Conservation (phyloP, 2,797 vertebrate genomes). For the Cetoscarus ocellatus region DNA sequence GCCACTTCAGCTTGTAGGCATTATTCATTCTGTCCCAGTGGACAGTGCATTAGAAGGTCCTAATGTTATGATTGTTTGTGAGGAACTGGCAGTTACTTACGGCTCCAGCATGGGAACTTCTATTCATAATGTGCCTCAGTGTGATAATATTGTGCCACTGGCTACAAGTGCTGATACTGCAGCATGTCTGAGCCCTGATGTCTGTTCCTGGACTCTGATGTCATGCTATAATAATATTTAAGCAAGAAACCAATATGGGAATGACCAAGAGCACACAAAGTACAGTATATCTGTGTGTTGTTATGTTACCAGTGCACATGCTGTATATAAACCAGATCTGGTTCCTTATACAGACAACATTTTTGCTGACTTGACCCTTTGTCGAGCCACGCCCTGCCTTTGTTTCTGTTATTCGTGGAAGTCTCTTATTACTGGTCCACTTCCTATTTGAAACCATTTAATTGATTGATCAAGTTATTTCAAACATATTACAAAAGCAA, state of each 20-base stretch:
- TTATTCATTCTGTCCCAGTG: conserved; percentile 12
- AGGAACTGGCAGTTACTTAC: conserved; percentile 14
- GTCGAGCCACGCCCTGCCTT: too few species aligned
- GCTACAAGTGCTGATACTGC: conserved; percentile 51
- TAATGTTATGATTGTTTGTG: conserved; percentile 35
- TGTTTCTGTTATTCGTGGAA: too few species aligned
- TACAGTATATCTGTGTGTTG: conserved; percentile 4
- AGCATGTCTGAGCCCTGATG: conserved; percentile 47
- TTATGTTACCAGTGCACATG: background rate
- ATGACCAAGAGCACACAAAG: conserved; percentile 16
- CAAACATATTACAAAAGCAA: too few species aligned
- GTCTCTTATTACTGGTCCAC: too few species aligned
- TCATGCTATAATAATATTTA: conserved; percentile 70
- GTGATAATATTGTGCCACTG: conserved; percentile 49
- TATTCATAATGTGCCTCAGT: conserved; percentile 14
- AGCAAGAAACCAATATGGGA: conserved; percentile 36
- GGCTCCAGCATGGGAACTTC: conserved; percentile 50
- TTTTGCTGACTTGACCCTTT: background rate
- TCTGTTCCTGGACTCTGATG: conserved; percentile 46
- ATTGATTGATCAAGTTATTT: too few species aligned
- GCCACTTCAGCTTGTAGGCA: conserved; percentile 13
- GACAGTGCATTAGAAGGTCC: conserved; percentile 7
- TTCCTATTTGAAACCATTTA: too few species aligned
- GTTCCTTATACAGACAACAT: background rate
- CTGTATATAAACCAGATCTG: conserved; percentile 24